Conservation (phyloP, 2,113 vertebrate species). For the Nesogale talazaci region DNA sequence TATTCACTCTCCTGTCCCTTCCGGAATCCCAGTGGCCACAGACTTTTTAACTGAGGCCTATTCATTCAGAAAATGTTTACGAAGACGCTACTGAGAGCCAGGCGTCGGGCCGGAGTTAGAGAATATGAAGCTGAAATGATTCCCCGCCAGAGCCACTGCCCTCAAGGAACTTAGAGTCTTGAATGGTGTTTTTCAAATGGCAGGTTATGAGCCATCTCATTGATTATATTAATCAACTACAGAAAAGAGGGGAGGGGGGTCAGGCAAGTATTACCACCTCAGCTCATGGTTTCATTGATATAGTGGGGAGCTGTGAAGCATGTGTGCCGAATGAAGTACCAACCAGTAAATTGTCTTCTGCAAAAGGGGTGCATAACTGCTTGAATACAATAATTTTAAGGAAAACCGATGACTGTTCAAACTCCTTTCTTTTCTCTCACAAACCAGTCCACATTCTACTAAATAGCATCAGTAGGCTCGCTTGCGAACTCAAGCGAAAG, state of each 20-base stretch:
- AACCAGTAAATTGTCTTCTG: conserved; percentile 39
- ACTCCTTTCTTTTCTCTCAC: conserved; percentile 15
- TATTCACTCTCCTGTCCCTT: conserved; percentile 70
- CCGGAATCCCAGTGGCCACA: conserved; percentile 72
- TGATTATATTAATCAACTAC: conserved; percentile 39
- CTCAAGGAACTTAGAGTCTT: conserved; percentile 78
- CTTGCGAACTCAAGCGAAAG: conserved; percentile 31
- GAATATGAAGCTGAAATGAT: conserved; percentile 57
- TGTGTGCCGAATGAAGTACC: background rate
- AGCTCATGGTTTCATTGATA: background rate
- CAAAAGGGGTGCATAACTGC: conserved; percentile 19
- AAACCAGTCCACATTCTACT: background rate
- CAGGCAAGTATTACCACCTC: background rate
- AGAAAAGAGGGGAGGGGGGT: background rate
- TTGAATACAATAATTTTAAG: conserved; percentile 26
- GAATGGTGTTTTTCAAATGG: conserved; percentile 53
- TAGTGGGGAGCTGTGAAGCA: background rate
- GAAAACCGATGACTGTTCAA: background rate
- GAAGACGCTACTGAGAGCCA: conserved; percentile 54
- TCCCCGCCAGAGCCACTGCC: conserved; percentile 55
- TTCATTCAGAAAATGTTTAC: conserved; percentile 75
- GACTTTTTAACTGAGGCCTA: conserved; percentile 65
- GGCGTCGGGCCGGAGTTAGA: conserved; percentile 39
- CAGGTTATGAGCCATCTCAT: conserved; percentile 42
- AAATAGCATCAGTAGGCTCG: conserved; percentile 6